phyloP scores from a whole-genome alignment of 2,888 invertebrate species.

The Seira sanloemensis region DNA sequence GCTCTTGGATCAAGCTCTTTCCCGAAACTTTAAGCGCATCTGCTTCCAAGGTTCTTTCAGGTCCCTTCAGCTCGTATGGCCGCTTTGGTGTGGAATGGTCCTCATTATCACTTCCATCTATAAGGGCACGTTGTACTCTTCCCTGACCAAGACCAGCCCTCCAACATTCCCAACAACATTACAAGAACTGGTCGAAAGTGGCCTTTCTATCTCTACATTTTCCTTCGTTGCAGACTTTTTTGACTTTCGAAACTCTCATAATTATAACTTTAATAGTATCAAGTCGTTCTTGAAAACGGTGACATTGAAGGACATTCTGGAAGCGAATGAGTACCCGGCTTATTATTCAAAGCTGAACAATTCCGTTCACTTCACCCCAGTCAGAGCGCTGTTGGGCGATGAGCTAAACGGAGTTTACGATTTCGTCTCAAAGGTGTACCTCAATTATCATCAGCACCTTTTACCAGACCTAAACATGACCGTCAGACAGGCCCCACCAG shows the following conservation, averaged over 20 bases:
- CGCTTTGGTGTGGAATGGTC: constrained; percentile 26
- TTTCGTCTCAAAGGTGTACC: constrained; percentile 3
- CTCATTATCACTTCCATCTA: constrained; percentile 20
- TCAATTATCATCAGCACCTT: neutral
- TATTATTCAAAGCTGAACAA: constrained; percentile 23
- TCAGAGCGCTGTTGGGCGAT: neutral
- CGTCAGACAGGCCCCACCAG: neutral
- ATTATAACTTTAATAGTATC: no score
- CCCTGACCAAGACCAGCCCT: neutral
- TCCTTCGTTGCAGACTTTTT: neutral
- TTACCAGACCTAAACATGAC: neutral
- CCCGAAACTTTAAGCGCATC: neutral
- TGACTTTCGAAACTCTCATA: no score
- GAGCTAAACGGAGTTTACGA: constrained; percentile 23
- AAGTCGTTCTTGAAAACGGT: neutral
- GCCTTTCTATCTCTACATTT: constrained; percentile 1
- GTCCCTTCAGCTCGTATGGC: neutral
- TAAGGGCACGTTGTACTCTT: constrained; percentile 41
- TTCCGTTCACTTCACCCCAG: neutral
- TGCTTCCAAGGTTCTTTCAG: neutral
- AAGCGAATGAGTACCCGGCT: constrained; percentile 1
- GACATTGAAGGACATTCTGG: constrained; percentile 25
- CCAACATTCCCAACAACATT: constrained; percentile 1
- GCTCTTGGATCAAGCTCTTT: constrained; percentile 24
- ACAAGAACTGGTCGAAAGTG: neutral